Percentiles rank a stretch among this genome's conserved stretches.
These are phyloP conservation scores for Sminthurinus aureus DNA, from an alignment of 2,888 invertebrate species.

Conservation along the genomic window DNA sequence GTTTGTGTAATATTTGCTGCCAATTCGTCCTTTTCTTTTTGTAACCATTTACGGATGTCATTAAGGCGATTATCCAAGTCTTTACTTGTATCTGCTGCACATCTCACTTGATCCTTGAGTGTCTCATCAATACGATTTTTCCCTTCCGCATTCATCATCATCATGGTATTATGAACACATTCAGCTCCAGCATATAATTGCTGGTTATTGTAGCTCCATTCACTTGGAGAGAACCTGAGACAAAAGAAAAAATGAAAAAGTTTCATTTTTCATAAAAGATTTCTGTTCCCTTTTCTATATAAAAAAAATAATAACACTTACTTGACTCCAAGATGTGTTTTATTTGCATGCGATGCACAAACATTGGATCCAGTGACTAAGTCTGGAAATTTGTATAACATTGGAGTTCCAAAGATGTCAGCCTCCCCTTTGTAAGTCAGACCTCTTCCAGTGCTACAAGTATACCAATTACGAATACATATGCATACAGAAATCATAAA, in stretches of 20 bases:
- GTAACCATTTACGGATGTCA: constrained; percentile 54
- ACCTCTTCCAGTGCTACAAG: constrained; percentile 54
- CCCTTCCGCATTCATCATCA: constrained; percentile 54
- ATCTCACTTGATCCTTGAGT: constrained; percentile 52
- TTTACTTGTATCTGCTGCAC: constrained; percentile 53
- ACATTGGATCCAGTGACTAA: constrained; percentile 55
- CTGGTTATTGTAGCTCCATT: constrained; percentile 56
- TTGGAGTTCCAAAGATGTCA: constrained; percentile 47
- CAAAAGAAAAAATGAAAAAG: not conserved
- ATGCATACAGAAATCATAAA: too few relatives aligned
- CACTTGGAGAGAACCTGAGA: constrained; percentile 53
- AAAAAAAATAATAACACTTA: constrained; percentile 37
- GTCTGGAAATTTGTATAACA: constrained; percentile 54
- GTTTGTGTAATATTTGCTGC: constrained; percentile 55
- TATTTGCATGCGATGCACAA: constrained; percentile 54
- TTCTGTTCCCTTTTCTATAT: too few relatives aligned
- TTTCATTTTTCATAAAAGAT: not conserved
- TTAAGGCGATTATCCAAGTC: constrained; percentile 55
- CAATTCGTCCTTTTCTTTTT: constrained; percentile 53
- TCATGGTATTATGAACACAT: constrained; percentile 55
- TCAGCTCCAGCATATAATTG: constrained; percentile 57
- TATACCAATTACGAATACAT: not conserved
- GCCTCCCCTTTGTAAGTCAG: constrained; percentile 46
- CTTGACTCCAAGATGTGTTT: constrained; percentile 55
- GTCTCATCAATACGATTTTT: constrained; percentile 51